phyloP scores from a whole-genome alignment of 1,140 invertebrate species.

The Mesaphorura yosii region DNA sequence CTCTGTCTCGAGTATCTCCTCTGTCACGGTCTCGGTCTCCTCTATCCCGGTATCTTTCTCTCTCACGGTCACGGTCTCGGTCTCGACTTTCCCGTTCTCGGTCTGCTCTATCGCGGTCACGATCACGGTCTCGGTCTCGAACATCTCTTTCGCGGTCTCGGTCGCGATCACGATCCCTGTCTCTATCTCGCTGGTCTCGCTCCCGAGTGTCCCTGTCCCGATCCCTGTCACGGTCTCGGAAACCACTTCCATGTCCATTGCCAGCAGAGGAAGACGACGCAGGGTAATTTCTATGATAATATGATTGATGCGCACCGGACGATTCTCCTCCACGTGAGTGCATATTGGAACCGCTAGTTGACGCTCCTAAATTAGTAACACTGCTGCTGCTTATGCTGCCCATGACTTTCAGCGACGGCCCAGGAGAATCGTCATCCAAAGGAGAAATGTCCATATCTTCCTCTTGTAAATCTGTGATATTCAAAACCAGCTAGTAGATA shows the following conservation, averaged over 20 bases:
- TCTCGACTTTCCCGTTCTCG: conserved; percentile 4
- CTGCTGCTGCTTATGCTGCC: background rate
- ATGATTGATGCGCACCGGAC: background rate
- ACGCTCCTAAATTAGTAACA: background rate
- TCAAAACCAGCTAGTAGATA: conserved; percentile 1
- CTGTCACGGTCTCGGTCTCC: background rate
- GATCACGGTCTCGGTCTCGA: conserved; percentile 13
- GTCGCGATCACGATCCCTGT: conserved; percentile 13
- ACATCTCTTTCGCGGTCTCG: conserved; percentile 25
- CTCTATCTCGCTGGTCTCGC: background rate
- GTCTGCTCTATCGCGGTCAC: conserved; percentile 1
- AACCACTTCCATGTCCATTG: conserved; percentile 2
- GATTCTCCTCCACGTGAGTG: background rate
- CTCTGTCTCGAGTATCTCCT: conserved; percentile 18
- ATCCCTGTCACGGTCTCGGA: conserved; percentile 27
- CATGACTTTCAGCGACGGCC: conserved; percentile 6
- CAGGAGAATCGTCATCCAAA: conserved; percentile 16
- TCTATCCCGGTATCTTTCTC: conserved; percentile 20
- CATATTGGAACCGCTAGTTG: conserved; percentile 1
- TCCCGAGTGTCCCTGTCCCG: conserved; percentile 12
- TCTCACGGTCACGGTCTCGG: conserved; percentile 6
- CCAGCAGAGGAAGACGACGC: background rate
- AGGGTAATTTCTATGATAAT: background rate
- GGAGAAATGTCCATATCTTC: conserved; percentile 32
- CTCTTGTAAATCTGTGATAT: conserved; percentile 19